Conservation (phyloP, 2,113 vertebrate species). For the Megaleporinus macrocephalus region DNA sequence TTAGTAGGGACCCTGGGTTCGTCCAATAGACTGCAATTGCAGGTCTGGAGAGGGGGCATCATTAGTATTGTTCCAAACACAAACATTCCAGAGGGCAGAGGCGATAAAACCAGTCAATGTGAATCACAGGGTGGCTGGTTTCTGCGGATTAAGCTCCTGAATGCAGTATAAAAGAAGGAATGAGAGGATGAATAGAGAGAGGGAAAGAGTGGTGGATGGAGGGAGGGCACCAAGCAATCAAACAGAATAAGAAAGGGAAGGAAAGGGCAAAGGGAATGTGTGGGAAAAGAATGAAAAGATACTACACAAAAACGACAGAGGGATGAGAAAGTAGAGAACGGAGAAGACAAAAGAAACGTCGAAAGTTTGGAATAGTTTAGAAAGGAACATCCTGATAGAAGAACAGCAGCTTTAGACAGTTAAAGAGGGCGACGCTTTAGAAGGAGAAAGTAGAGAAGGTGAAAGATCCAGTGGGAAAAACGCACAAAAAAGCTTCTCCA, state of each 20-base stretch:
- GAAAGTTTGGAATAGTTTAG: neutral
- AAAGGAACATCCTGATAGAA: neutral
- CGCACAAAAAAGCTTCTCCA: neutral
- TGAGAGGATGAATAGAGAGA: slow-evolving; percentile 22
- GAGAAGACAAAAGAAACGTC: neutral
- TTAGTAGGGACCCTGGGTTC: neutral
- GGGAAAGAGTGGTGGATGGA: slow-evolving; percentile 30
- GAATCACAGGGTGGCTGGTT: slow-evolving; percentile 37
- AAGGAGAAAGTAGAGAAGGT: neutral
- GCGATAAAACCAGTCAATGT: slow-evolving; percentile 33
- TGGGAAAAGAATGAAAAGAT: slow-evolving; percentile 5
- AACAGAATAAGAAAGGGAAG: slow-evolving; percentile 28
- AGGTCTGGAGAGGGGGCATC: slow-evolving; percentile 6
- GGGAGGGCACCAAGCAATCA: slow-evolving; percentile 34
- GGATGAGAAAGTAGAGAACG: neutral
- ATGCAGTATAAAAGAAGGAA: slow-evolving; percentile 56
- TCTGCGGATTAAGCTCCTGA: slow-evolving; percentile 36
- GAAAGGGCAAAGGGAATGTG: slow-evolving; percentile 19
- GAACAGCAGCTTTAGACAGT: neutral
- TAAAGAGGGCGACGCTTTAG: neutral
- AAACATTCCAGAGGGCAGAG: slow-evolving; percentile 43
- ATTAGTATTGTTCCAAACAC: slow-evolving; percentile 44
- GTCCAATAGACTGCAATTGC: neutral
- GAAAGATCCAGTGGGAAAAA: neutral
- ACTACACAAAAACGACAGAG: neutral